These are phyloP conservation scores for Argopecten irradians DNA, from an alignment of 1,140 invertebrate species.

Conservation along the genomic window DNA sequence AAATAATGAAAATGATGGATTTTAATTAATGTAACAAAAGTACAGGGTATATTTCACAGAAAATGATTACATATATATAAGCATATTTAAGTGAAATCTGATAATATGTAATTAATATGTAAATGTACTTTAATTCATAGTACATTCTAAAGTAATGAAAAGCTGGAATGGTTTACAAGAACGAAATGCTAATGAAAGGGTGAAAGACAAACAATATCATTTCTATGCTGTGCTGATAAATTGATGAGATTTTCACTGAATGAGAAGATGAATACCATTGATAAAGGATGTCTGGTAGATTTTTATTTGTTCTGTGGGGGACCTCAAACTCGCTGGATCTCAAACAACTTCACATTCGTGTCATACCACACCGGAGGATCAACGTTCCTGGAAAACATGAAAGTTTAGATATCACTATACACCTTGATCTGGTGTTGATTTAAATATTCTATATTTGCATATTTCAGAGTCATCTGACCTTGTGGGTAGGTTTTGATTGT, in stretches of 20 bases:
- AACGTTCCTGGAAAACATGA: conserved; percentile 87
- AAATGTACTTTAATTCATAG: too few relatives aligned
- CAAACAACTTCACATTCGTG: conserved; percentile 98
- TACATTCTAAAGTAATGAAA: too few relatives aligned
- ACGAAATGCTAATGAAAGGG: background rate
- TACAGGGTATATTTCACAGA: too few relatives aligned
- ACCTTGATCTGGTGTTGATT: background rate
- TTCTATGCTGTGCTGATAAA: background rate
- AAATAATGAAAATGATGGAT: too few relatives aligned
- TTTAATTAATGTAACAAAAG: too few relatives aligned
- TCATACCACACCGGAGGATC: conserved; percentile 99
- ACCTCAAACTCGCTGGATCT: conserved; percentile 78
- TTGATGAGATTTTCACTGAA: background rate
- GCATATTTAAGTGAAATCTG: too few relatives aligned
- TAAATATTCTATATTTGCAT: too few relatives aligned
- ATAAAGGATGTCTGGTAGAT: background rate
- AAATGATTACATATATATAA: too few relatives aligned
- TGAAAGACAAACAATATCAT: background rate
- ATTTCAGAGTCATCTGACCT: too few relatives aligned
- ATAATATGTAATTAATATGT: too few relatives aligned
- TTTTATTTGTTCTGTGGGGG: background rate
- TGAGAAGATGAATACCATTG: background rate
- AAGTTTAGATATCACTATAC: background rate
- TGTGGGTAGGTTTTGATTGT: too few relatives aligned
- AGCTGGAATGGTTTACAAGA: background rate